Percentiles rank a stretch among this genome's conserved stretches.
phyloP scores from a whole-genome alignment of 2,888 invertebrate genomes.

The Euclidia mi region DNA sequence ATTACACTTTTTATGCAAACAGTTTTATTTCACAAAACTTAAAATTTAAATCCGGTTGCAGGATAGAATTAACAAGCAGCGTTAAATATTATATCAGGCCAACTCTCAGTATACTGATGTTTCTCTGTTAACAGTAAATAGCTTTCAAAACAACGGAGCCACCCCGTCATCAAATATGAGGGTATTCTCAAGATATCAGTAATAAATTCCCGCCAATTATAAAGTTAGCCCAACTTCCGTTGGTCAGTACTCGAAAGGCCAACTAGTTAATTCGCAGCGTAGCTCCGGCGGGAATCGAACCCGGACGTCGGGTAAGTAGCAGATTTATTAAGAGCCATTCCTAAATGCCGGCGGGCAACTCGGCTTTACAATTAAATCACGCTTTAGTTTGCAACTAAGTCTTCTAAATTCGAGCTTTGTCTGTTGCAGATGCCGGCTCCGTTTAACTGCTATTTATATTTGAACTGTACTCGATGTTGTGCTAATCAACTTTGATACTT shows the following conservation, averaged over 20 bases:
- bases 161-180: conserved; percentile 42
- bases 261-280: conserved; percentile 81
- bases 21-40: no score
- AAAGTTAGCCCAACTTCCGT: conserved; percentile 70
- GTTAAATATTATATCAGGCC: no score
- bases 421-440: conserved; percentile 68
- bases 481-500: not conserved
- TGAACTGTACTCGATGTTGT: conserved; percentile 36
- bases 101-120: not conserved
- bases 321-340: conserved; percentile 87
- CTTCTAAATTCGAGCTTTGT: conserved; percentile 72
- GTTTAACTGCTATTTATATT: conserved; percentile 58
- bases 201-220: conserved; percentile 72
- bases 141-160: conserved; percentile 40
- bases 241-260: conserved; percentile 78
- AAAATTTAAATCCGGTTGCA: no score
- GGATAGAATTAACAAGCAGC: no score
- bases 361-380: conserved; percentile 86
- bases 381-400: conserved; percentile 81
- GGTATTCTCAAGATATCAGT: conserved; percentile 64
- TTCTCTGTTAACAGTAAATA: conserved; percentile 24
- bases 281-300: conserved; percentile 83
- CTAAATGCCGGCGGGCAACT: conserved; percentile 68
- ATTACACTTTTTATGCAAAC: no score
- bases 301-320: conserved; percentile 79